Evolutionary conservation across 92 coral and sea anemone species (phyloP).

Genomic region (Siderastrea radians): DNA sequence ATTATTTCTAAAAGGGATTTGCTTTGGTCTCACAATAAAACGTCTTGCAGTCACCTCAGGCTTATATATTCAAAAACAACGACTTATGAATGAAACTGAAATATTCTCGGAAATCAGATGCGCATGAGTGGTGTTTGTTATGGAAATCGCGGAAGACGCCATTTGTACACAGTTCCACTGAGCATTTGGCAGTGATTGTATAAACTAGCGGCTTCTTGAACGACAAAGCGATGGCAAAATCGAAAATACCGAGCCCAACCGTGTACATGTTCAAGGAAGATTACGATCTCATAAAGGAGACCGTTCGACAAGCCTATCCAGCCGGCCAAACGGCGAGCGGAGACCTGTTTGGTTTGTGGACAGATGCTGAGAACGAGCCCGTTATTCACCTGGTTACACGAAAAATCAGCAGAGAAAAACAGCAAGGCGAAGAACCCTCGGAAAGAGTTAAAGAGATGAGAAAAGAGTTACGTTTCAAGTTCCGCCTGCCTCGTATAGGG

Average conservation of each 20-base stretch:
- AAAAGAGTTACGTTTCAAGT: background rate
- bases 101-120: conserved; percentile 22
- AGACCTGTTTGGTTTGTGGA: conserved; percentile 86
- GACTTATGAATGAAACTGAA: background rate
- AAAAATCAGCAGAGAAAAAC: background rate
- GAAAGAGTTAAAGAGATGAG: background rate
- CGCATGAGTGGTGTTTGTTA: background rate
- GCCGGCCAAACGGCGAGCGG: conserved; percentile 68
- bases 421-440: background rate
- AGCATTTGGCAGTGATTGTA: background rate
- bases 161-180: background rate
- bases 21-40: background rate
- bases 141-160: background rate
- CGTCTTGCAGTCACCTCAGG: background rate
- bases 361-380: conserved; percentile 55
- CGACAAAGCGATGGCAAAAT: conserved; percentile 33
- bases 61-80: background rate
- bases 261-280: conserved; percentile 80
- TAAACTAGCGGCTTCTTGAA: background rate
- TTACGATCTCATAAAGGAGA: conserved; percentile 40
- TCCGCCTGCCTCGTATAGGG: background rate
- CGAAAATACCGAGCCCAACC: background rate
- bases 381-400: conserved; percentile 67
- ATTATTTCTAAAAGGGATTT: background rate
- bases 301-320: conserved; percentile 33